These are phyloP conservation scores for Phania funesta DNA, from an alignment of 2,888 invertebrate species.

Conservation along the genomic window DNA sequence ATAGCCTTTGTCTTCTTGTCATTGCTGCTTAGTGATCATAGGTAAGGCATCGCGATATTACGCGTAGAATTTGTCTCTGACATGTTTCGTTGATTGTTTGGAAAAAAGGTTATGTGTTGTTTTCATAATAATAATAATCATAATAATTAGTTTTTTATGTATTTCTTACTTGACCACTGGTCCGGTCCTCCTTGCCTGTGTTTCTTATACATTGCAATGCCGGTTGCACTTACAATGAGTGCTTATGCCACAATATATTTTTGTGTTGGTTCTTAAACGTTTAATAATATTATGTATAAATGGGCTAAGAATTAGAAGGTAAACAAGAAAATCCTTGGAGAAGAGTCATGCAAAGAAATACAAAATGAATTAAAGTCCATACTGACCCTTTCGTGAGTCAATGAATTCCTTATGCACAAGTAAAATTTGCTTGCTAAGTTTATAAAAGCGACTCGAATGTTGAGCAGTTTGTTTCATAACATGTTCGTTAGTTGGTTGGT, in stretches of 20 bases:
- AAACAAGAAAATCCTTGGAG: background rate
- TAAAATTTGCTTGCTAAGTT: background rate
- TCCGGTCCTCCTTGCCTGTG: conserved; percentile 25
- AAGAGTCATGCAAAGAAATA: conserved; percentile 21
- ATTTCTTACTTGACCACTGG: conserved; percentile 48
- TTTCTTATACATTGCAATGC: too few relatives aligned
- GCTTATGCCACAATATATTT: too few relatives aligned
- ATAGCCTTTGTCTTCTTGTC: background rate
- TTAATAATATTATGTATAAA: conserved; percentile 1
- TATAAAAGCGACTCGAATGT: background rate
- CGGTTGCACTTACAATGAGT: too few relatives aligned
- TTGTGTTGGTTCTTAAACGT: conserved; percentile 28
- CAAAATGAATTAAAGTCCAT: conserved; percentile 18
- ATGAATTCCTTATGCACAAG: conserved; percentile 15
- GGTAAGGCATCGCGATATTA: conserved; percentile 30
- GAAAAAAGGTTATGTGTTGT: background rate
- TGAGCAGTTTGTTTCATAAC: background rate
- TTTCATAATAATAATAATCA: too few relatives aligned
- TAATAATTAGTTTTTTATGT: too few relatives aligned
- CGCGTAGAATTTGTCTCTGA: background rate
- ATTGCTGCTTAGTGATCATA: background rate
- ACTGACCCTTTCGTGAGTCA: conserved; percentile 7
- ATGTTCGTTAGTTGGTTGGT: background rate
- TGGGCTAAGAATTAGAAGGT: background rate
- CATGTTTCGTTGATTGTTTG: background rate